Base-by-base conservation (phyloP, 2,888 invertebrate genomes). In the Melanophora roralis region DNA sequence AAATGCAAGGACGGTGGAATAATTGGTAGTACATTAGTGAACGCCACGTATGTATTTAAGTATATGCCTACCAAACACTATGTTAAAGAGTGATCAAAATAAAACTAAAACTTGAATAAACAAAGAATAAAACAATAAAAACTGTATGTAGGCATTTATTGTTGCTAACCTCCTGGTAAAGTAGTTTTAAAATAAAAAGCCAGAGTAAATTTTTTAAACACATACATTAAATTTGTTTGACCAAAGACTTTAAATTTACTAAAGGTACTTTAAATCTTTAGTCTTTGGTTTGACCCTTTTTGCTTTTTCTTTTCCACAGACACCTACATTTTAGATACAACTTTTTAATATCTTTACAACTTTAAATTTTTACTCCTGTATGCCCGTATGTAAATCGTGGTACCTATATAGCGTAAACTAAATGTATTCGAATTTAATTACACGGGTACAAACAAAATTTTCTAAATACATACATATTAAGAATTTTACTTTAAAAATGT, bases 1-100 rank as follows among this genome's bases (percentile, higher is more conserved):
- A 43, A 11, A 62, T 43, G 9, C 16, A 40, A n/a, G 7, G 60
- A 34, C 21, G 64, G 5, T 67, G 55, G 57, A 68, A 59, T n/a
- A n/a, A n/a, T n/a, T 68, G 64, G 23, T 34, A 75, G 45, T 74
- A 51, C 71, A 64, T 68, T 45, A 69, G 43, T 36, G 21, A 64
- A 76, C 62, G 80, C 80, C 80, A 80, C 80, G 80, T 80, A 80
- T 64, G 64, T 51, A 72, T 27, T 68, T 16, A 76, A 76, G 76
- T 80, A 80, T 69, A 68, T 51, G 76, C 23, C 72, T 16, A 21
- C 59, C 62, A 67, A 62, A 5, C 3, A 53, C 2, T 7, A 38
- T 60, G 51, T 36, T 36, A 49, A 72, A 71, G 4, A 27, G 67
- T 79, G 62, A 62, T 72, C 75, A 74, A 27, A 64, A 43, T 43